Conservation (phyloP, 2,113 vertebrate genomes). For the Spilogale gracilis region DNA sequence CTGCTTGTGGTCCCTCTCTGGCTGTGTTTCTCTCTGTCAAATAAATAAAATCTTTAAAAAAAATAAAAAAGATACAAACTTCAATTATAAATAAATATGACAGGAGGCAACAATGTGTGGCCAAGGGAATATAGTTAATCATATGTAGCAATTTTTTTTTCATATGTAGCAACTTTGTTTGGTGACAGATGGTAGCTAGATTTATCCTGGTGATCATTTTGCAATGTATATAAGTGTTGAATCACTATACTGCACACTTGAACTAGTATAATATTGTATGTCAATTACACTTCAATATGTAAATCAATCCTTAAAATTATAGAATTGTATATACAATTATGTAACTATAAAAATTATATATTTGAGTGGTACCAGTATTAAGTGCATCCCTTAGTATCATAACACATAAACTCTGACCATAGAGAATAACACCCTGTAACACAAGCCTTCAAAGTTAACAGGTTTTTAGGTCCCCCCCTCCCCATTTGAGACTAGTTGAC, state of each 20-base stretch:
- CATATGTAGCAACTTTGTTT: not conserved
- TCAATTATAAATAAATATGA: not conserved
- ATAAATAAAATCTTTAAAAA: no score
- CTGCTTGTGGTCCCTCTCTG: no score
- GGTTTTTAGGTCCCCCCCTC: not conserved
- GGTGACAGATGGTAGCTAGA: not conserved
- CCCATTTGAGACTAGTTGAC: not conserved
- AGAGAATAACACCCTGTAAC: not conserved
- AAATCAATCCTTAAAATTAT: not conserved
- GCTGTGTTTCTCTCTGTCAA: no score
- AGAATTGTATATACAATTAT: not conserved
- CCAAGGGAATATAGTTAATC: not conserved
- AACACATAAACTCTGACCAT: not conserved
- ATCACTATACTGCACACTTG: not conserved
- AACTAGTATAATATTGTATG: not conserved
- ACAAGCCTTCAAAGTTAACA: not conserved
- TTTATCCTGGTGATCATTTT: not conserved
- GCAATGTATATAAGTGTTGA: not conserved
- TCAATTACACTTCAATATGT: not conserved
- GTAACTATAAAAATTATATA: not conserved
- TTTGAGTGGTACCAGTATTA: not conserved
- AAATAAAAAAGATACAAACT: not conserved
- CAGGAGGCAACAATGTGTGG: not conserved
- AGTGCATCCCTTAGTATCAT: not conserved
- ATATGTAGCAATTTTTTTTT: not conserved